A percentile compares a stretch with the other conserved stretches of the same genome.
Conservation (phyloP, 2,797 vertebrate genomes). For the Esox masquinongy region DNA sequence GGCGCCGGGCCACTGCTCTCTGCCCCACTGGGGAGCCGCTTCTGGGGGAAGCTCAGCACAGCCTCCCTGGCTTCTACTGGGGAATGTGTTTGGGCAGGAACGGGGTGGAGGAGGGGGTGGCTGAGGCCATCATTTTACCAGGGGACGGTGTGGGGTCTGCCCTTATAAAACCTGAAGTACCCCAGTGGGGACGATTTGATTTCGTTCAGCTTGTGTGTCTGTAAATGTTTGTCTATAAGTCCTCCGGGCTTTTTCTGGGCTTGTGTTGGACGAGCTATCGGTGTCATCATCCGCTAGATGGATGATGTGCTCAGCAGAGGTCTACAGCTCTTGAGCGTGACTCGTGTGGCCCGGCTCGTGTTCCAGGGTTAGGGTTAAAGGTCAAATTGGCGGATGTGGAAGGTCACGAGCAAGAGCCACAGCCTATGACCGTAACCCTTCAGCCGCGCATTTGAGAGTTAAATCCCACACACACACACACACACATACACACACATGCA, state of each 20-base stretch:
- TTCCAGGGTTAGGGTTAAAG: neutral
- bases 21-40: constrained; percentile 4
- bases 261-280: too few relatives aligned
- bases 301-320: too few relatives aligned
- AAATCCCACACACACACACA: neutral
- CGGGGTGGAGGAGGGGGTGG: neutral
- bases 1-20: constrained; percentile 1
- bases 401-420: neutral
- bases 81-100: neutral
- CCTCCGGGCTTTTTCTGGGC: too few relatives aligned
- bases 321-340: neutral
- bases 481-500: neutral
- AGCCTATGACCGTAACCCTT: neutral
- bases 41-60: neutral
- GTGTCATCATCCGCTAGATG: too few relatives aligned
- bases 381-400: neutral
- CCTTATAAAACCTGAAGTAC: too few relatives aligned
- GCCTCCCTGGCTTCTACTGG: neutral
- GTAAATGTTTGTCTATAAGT: neutral
- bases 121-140: neutral
- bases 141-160: neutral
- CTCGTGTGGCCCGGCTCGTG: neutral
- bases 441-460: neutral
- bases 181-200: too few relatives aligned
- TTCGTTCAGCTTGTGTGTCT: neutral